phyloP scores from a whole-genome alignment of 2,888 invertebrate species.

The Agrotis ipsilon region DNA sequence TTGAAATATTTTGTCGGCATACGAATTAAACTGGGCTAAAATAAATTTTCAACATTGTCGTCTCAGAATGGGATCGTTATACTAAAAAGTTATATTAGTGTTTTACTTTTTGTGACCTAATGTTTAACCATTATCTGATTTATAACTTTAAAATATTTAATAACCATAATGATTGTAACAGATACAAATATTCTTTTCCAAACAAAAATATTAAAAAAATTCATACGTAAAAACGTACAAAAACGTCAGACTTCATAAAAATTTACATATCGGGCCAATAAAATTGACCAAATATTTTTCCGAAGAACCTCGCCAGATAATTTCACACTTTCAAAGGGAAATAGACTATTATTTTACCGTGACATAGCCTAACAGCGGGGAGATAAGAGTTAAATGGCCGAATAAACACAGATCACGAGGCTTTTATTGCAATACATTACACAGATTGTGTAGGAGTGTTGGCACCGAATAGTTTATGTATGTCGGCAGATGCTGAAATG shows the following conservation, averaged over 20 bases:
- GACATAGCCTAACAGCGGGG: constrained; percentile 62
- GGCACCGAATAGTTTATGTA: constrained; percentile 65
- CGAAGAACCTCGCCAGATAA: constrained; percentile 48
- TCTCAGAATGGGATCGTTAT: constrained; percentile 13
- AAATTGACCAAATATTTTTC: constrained; percentile 43
- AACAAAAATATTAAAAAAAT: too few relatives aligned
- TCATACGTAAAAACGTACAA: too few relatives aligned
- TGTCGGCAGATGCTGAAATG: constrained; percentile 39
- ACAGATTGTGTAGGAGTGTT: constrained; percentile 66
- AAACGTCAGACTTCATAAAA: not conserved
- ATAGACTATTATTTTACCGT: constrained; percentile 64
- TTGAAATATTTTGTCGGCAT: constrained; percentile 34
- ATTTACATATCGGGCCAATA: constrained; percentile 14
- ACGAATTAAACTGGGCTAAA: constrained; percentile 21
- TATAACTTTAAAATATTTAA: too few relatives aligned
- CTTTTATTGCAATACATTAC: constrained; percentile 72
- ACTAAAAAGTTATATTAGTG: constrained; percentile 7
- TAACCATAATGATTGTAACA: too few relatives aligned
- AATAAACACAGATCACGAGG: constrained; percentile 71
- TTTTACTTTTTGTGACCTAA: constrained; percentile 6
- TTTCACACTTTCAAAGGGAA: constrained; percentile 60
- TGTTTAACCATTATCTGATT: not conserved
- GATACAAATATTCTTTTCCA: too few relatives aligned
- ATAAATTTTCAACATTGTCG: constrained; percentile 12
- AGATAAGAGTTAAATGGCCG: constrained; percentile 72